Evolutionary conservation across 2,888 invertebrate genomes (phyloP), one percentile per base, ranked within the genome.

Genomic region (Drosophila neoperkinsi): DNA sequence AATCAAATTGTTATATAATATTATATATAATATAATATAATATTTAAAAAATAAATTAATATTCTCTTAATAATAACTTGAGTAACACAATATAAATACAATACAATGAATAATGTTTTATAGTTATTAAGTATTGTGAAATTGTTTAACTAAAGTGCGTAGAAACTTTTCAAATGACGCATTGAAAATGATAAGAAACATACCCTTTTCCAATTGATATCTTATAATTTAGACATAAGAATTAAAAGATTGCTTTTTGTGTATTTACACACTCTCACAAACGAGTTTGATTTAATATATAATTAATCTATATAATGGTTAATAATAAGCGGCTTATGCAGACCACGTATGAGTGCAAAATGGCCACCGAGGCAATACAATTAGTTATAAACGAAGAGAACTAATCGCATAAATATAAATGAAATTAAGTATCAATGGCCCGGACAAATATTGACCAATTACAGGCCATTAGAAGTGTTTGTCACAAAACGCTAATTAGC

Each of bases 381-480:
- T 79, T 78, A 75, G 55, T 36, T 65, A 21, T 52, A 36, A 55
- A 4, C 25, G 25, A 4, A 9, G 46, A 9, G 16, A 46, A 46
- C 25, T 64, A 61, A 52, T 58, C 74, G 59, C 74, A 85, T 85
- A 86, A 88, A 80, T 70, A 68, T 75, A 70, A 80, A 76, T 81
- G 75, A 74, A 85, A 88, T 88, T 86, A 84, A 77, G 77, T 80
- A 82, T 88, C 74, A 80, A 77, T 89, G 71, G 69, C 55, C 64
- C 69, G 74, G 52, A 71, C 71, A 71, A 87, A 62, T 84, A 87
- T 75, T 79, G 70, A 75, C 73, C 87, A 85, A 85, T 89, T 85
- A 89, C 82, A 79, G 63, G 75, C 82, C 82, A 87, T 89, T 84
- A 84, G 82, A 85, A 89, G 73, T 69, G 77, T 81, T 84, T 85